These are phyloP conservation scores for Synanthedon formicaeformis DNA, from an alignment of 2,888 invertebrate species.

Conservation along the genomic window DNA sequence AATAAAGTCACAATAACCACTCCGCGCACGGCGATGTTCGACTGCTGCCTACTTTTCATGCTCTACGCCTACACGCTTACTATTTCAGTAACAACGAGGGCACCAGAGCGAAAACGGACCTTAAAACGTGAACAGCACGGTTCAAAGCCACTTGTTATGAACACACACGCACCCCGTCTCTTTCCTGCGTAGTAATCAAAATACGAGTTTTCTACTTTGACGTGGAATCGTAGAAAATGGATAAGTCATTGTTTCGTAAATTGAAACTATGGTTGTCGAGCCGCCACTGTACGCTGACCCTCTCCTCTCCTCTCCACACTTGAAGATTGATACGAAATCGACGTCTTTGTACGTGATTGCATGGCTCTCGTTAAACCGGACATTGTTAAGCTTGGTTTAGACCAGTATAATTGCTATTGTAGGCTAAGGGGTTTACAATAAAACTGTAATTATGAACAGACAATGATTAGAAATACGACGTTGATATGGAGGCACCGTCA, in stretches of 20 bases:
- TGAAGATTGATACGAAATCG: conserved; percentile 8
- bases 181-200: conserved; percentile 69
- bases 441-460: conserved; percentile 43
- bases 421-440: conserved; percentile 50
- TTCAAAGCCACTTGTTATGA: conserved; percentile 19
- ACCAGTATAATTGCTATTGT: conserved; percentile 58
- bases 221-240: conserved; percentile 67
- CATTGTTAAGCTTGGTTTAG: conserved; percentile 43
- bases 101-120: conserved; percentile 34
- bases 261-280: conserved; percentile 61
- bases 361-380: conserved; percentile 22
- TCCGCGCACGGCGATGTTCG: conserved; percentile 47
- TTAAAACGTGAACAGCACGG: conserved; percentile 29
- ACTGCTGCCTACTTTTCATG: conserved; percentile 69
- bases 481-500: conserved; percentile 27
- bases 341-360: conserved; percentile 18
- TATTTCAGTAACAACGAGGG: conserved; percentile 53
- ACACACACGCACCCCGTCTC: conserved; percentile 52
- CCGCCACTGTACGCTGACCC: conserved; percentile 35
- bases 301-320: conserved; percentile 16
- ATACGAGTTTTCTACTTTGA: conserved; percentile 67
- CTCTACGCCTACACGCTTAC: conserved; percentile 65
- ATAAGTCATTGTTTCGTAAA: conserved; percentile 69
- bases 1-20: conserved; percentile 40
- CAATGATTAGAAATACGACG: conserved; percentile 48